A percentile compares a stretch with the other conserved stretches of the same genome.
These are phyloP conservation scores for Knipowitschia caucasica DNA, from an alignment of 2,797 vertebrate genomes.

Conservation along the genomic window DNA sequence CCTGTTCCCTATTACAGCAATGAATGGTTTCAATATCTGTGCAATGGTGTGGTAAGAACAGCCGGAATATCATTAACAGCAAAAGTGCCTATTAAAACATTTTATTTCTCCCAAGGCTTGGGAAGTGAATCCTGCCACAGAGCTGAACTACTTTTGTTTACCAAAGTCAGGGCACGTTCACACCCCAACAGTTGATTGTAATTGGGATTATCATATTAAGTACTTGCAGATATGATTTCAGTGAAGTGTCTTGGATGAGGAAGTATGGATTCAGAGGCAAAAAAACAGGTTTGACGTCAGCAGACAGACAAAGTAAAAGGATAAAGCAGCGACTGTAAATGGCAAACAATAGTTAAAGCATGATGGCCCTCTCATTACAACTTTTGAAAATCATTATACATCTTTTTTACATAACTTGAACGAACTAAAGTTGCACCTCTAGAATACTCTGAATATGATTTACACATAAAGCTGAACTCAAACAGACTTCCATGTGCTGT, in stretches of 20 bases:
- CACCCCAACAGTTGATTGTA: conserved; percentile 69
- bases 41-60: conserved; percentile 89
- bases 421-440: too few species aligned
- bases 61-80: conserved; percentile 87
- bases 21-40: conserved; percentile 89
- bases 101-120: conserved; percentile 74
- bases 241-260: conserved; percentile 58
- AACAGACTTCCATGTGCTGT: too few species aligned
- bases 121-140: conserved; percentile 75
- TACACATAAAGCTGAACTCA: too few species aligned
- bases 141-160: conserved; percentile 74
- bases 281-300: conserved; percentile 33
- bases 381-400: too few species aligned
- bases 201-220: conserved; percentile 78
- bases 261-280: conserved; percentile 54
- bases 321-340: too few species aligned
- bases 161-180: conserved; percentile 62
- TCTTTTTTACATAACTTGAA: too few species aligned
- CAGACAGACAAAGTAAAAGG: conserved; percentile 4
- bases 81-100: conserved; percentile 83
- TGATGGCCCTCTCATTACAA: too few species aligned
- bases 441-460: too few species aligned
- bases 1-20: conserved; percentile 83
- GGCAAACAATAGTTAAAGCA: too few species aligned
- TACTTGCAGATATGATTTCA: conserved; percentile 69